phyloP scores from a whole-genome alignment of 2,113 vertebrate genomes.

The Cichladusa arquata region DNA sequence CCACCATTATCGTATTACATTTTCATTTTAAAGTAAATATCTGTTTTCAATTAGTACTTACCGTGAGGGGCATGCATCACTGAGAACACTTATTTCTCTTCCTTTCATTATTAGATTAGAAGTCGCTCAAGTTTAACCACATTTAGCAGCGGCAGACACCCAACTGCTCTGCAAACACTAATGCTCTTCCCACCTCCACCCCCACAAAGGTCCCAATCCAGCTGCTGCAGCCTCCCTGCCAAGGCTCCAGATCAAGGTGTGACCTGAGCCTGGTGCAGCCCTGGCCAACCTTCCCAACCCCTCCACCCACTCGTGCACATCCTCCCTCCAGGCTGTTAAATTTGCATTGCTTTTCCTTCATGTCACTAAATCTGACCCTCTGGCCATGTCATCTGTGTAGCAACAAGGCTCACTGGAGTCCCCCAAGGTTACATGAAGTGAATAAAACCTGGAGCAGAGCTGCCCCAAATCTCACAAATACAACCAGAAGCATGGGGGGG shows the following conservation, averaged over 20 bases:
- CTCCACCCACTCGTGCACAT: not conserved
- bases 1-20: constrained; percentile 49
- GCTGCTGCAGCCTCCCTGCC: not conserved
- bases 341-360: not conserved
- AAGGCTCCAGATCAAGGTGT: not conserved
- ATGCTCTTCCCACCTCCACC: constrained; percentile 22
- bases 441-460: not conserved
- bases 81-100: constrained; percentile 61
- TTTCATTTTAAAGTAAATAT: constrained; percentile 72
- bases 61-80: constrained; percentile 62
- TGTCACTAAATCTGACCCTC: not conserved
- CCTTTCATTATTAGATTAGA: constrained; percentile 68
- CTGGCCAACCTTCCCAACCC: not conserved
- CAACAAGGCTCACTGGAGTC: too few relatives aligned
- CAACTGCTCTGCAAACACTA: constrained; percentile 3
- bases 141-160: constrained; percentile 44
- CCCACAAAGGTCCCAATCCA: not conserved
- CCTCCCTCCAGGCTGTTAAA: not conserved
- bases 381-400: accelerated
- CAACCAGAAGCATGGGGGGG: accelerated
- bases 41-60: constrained; percentile 71
- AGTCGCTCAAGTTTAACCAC: constrained; percentile 64
- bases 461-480: not conserved
- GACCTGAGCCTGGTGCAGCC: not conserved
- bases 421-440: not conserved